These are phyloP conservation scores for Eretmochelys imbricata DNA, from an alignment of 2,113 vertebrate species.

Conservation along the genomic window DNA sequence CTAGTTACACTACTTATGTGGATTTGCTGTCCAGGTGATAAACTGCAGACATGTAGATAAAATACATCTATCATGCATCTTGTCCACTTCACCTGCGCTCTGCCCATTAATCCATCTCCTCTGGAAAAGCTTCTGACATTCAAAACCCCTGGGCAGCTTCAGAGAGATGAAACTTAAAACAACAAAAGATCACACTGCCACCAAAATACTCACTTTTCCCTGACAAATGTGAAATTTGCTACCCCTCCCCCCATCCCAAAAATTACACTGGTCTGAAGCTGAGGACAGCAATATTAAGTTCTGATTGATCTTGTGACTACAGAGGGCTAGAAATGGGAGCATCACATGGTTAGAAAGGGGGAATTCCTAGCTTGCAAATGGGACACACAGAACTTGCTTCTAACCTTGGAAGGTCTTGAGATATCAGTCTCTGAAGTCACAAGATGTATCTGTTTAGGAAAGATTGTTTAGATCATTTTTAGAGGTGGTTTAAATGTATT, in stretches of 20 bases:
- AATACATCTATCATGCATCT: accelerated
- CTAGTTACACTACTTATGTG: not conserved
- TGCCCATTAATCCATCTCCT: not conserved
- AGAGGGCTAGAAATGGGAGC: not conserved
- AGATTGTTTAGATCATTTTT: not conserved
- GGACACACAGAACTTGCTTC: not conserved
- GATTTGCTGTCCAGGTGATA: not conserved
- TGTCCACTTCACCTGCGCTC: not conserved
- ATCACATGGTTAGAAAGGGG: not conserved
- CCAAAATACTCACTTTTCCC: not conserved
- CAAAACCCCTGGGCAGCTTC: not conserved
- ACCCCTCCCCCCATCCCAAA: not conserved
- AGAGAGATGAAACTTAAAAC: not conserved
- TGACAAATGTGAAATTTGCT: not conserved
- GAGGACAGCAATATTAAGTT: not conserved
- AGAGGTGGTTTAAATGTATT: not conserved
- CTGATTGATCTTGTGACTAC: not conserved
- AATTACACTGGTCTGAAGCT: not conserved
- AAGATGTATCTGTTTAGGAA: not conserved
- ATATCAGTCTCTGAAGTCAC: not conserved
- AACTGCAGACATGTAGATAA: not conserved
- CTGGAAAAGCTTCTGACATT: not conserved
- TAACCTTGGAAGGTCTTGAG: not conserved
- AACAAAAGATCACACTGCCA: accelerated
- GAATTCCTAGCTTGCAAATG: not conserved